Conservation (phyloP, 2,888 invertebrate species). For the Timema cristinae region DNA sequence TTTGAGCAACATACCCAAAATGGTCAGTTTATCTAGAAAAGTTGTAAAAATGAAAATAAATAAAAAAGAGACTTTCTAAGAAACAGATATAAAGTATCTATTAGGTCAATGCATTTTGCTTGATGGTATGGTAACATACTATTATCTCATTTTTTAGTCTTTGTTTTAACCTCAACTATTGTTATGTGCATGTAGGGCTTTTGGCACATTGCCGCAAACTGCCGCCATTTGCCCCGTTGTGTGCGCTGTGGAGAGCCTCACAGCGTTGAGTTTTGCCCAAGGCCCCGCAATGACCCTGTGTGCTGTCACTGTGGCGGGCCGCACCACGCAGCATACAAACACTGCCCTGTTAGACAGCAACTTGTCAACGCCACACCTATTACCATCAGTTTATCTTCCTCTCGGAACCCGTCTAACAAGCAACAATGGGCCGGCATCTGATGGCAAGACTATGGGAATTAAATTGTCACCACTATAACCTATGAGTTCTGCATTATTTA, state of each 20-base stretch:
- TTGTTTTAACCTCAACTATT: not conserved
- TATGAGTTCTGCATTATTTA: no score
- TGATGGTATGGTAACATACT: no score
- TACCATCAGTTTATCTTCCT: slow-evolving; percentile 43
- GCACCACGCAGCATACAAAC: slow-evolving; percentile 50
- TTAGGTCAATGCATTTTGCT: no score
- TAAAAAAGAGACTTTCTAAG: not conserved
- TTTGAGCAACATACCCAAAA: no score
- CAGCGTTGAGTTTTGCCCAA: slow-evolving; percentile 49
- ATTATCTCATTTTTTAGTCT: no score
- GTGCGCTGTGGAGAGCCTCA: slow-evolving; percentile 53
- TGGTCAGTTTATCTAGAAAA: no score
- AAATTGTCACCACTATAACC: no score
- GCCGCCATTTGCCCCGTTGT: slow-evolving; percentile 47
- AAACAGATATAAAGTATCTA: not conserved
- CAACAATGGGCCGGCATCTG: no score
- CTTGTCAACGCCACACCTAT: slow-evolving; percentile 47
- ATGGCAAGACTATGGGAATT: no score
- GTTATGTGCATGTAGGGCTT: slow-evolving; percentile 42
- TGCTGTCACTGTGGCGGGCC: slow-evolving; percentile 53
- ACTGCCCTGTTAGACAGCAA: slow-evolving; percentile 49
- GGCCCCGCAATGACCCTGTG: slow-evolving; percentile 48
- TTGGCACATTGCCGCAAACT: slow-evolving; percentile 53
- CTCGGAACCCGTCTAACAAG: no score
- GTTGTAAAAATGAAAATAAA: no score